A percentile compares a stretch with the other conserved stretches of the same genome.
These are phyloP conservation scores for Panopea generosa DNA, from an alignment of 2,888 invertebrate species.

Conservation along the genomic window DNA sequence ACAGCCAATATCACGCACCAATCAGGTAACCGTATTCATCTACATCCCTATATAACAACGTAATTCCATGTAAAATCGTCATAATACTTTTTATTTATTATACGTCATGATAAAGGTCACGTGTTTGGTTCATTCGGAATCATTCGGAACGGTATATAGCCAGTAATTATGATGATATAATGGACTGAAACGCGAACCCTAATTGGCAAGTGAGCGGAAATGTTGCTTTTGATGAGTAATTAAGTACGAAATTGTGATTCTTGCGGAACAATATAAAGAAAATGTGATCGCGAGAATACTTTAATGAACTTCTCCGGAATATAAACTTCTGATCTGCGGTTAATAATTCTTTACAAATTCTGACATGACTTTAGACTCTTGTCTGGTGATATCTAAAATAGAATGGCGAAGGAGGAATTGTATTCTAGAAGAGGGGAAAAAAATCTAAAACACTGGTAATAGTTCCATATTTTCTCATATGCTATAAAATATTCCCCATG, in stretches of 20 bases:
- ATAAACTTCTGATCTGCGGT: too few relatives aligned
- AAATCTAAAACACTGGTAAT: too few relatives aligned
- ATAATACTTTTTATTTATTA: slow-evolving; percentile 35
- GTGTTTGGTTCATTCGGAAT: slow-evolving; percentile 9
- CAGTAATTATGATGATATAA: slow-evolving; percentile 27
- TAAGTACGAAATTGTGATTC: slow-evolving; percentile 10
- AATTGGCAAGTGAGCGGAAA: slow-evolving; percentile 24
- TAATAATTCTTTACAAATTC: too few relatives aligned
- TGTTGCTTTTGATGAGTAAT: slow-evolving; percentile 17
- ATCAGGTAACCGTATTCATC: too few relatives aligned
- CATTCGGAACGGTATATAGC: slow-evolving; percentile 5
- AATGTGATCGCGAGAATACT: neutral
- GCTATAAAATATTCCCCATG: too few relatives aligned
- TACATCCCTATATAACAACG: too few relatives aligned
- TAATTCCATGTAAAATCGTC: slow-evolving; percentile 28
- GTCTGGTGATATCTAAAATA: too few relatives aligned
- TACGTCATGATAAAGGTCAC: slow-evolving; percentile 7
- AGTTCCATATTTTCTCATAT: too few relatives aligned
- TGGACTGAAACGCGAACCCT: slow-evolving; percentile 15
- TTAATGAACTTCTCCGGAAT: neutral
- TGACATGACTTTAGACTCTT: too few relatives aligned
- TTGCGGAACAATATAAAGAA: slow-evolving; percentile 1
- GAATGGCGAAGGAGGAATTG: too few relatives aligned
- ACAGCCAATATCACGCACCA: too few relatives aligned
- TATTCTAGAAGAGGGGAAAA: too few relatives aligned